Conservation (phyloP, 2,888 invertebrate genomes). For the Dilophus febrilis region DNA sequence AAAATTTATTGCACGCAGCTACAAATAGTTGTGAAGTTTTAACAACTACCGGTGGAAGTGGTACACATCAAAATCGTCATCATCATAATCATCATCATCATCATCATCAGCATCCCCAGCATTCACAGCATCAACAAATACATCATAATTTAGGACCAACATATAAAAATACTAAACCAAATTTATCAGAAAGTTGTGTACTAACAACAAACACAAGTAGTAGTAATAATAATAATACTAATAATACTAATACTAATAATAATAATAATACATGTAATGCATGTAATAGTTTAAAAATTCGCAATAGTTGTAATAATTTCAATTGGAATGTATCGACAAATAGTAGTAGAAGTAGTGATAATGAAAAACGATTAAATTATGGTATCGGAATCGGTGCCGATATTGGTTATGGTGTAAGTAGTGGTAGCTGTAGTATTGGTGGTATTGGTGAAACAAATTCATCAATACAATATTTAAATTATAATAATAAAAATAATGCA, state of each 20-base stretch:
- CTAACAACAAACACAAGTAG: neutral
- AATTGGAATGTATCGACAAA: constrained; percentile 2
- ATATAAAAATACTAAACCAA: constrained; percentile 3
- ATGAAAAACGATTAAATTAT: too few species aligned
- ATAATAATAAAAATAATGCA: constrained; percentile 1
- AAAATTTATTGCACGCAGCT: constrained; percentile 6
- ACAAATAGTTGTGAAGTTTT: constrained; percentile 7
- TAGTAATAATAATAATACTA: too few species aligned
- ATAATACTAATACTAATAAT: too few species aligned
- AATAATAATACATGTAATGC: neutral
- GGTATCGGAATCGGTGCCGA: constrained; percentile 7
- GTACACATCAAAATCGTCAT: constrained; percentile 1
- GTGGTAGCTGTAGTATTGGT: constrained; percentile 3
- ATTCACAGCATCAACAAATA: neutral
- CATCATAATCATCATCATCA: constrained; percentile 1
- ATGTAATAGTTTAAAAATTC: constrained; percentile 1
- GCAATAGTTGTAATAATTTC: constrained; percentile 2
- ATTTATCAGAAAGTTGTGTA: constrained; percentile 7
- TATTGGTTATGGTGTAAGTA: constrained; percentile 5
- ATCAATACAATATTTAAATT: neutral
- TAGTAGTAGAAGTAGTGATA: constrained; percentile 8
- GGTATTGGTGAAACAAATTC: constrained; percentile 2
- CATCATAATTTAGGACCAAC: neutral
- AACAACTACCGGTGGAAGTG: neutral
- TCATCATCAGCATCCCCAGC: neutral